A percentile compares a stretch with the other conserved stretches of the same genome.
Evolutionary conservation across 2,113 vertebrate species (phyloP).

Genomic region (Phoenicopterus ruber): DNA sequence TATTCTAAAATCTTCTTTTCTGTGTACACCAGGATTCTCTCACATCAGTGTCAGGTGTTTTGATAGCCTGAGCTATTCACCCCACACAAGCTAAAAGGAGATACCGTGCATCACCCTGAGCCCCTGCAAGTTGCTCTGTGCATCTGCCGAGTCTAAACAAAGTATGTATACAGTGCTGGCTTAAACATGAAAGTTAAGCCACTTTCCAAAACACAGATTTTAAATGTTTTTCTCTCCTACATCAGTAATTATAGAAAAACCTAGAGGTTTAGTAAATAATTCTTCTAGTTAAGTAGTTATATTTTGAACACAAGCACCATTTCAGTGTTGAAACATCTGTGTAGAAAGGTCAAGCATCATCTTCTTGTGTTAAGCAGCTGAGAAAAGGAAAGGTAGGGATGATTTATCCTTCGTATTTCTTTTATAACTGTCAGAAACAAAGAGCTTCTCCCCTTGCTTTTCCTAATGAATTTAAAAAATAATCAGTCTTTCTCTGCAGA

Average conservation of each 20-base stretch:
- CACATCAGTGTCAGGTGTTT: accelerated
- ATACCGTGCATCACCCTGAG: neutral
- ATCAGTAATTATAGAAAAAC: neutral
- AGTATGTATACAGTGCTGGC: neutral
- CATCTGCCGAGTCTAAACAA: neutral
- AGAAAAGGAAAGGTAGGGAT: neutral
- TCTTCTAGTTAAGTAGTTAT: neutral
- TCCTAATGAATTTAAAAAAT: neutral
- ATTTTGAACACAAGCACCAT: neutral
- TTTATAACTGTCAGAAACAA: neutral
- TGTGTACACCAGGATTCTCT: neutral
- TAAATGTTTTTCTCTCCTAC: neutral
- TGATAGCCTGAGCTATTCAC: neutral
- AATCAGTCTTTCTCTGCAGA: neutral
- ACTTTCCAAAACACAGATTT: neutral
- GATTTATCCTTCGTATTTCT: neutral
- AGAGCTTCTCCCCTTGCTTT: neutral
- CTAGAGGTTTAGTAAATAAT: neutral
- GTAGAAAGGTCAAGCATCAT: neutral
- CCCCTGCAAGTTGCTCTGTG: neutral
- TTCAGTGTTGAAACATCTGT: neutral
- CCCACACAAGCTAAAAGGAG: neutral
- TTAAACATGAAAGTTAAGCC: neutral
- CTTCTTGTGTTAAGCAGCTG: neutral
- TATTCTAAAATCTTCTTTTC: neutral